These are phyloP conservation scores for Plebejus argus DNA, from an alignment of 2,888 invertebrate species.

Conservation along the genomic window DNA sequence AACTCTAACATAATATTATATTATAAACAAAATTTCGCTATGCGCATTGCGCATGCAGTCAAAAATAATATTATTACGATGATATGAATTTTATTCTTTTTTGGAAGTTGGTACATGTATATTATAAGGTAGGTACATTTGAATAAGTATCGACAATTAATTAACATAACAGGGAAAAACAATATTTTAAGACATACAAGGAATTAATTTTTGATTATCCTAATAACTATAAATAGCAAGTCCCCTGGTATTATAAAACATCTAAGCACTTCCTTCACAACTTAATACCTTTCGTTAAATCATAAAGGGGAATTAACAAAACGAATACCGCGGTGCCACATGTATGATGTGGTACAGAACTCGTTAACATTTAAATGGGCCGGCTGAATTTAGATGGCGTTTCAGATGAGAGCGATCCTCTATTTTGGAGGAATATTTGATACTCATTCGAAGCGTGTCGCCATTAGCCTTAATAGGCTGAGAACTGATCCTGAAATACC, in stretches of 20 bases:
- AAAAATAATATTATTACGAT: not conserved
- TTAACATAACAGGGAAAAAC: not conserved
- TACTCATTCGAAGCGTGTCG: slow-evolving; percentile 31
- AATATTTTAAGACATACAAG: not conserved
- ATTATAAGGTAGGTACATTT: no score
- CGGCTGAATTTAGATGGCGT: slow-evolving; percentile 34
- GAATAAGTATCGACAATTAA: not conserved
- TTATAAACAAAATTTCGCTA: not conserved
- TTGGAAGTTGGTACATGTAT: no score
- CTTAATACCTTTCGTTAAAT: slow-evolving; percentile 23
- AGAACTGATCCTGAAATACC: slow-evolving; percentile 14
- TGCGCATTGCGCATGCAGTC: not conserved
- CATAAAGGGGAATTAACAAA: slow-evolving; percentile 31
- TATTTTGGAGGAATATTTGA: slow-evolving; percentile 34
- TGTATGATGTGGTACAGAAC: slow-evolving; percentile 32
- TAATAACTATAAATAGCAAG: not conserved
- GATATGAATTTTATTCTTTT: no score
- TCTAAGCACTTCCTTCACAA: not conserved
- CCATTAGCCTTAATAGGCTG: slow-evolving; percentile 32
- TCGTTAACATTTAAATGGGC: slow-evolving; percentile 35
- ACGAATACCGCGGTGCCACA: slow-evolving; percentile 22
- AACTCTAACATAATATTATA: not conserved
- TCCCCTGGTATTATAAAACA: not conserved
- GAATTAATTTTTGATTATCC: not conserved
- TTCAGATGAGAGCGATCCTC: slow-evolving; percentile 33